phyloP scores from a whole-genome alignment of 2,113 vertebrate genomes.

The Nothocercus julius region DNA sequence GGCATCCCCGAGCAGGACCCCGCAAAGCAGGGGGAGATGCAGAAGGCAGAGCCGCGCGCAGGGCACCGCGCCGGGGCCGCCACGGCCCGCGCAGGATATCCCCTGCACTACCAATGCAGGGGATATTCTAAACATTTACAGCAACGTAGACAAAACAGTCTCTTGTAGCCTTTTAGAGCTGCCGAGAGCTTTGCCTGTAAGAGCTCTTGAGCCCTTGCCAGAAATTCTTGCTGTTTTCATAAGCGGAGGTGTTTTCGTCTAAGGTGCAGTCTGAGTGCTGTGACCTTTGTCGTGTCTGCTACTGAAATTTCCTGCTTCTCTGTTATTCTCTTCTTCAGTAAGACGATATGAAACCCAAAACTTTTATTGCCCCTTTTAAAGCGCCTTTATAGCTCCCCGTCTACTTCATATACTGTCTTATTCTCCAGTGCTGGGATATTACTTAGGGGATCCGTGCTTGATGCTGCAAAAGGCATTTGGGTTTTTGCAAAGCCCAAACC shows the following conservation, averaged over 20 bases:
- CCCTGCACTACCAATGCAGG: constrained; percentile 1
- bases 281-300: constrained; percentile 79
- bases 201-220: constrained; percentile 67
- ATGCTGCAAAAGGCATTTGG: constrained; percentile 60
- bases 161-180: constrained; percentile 65
- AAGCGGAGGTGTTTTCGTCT: constrained; percentile 75
- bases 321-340: constrained; percentile 79
- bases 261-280: constrained; percentile 74
- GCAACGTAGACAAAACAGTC: constrained; percentile 79
- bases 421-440: constrained; percentile 61
- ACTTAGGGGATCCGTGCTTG: constrained; percentile 60
- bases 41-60: not conserved
- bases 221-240: constrained; percentile 70
- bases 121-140: constrained; percentile 70
- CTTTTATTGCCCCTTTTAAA: constrained; percentile 85
- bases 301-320: constrained; percentile 83
- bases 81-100: not conserved
- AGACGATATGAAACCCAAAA: constrained; percentile 85
- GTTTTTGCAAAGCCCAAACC: constrained; percentile 20
- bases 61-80: too few relatives aligned
- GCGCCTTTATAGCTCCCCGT: constrained; percentile 76
- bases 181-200: constrained; percentile 68
- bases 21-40: not conserved
- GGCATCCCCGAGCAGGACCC: too few relatives aligned
- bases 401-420: constrained; percentile 66